phyloP scores from a whole-genome alignment of 2,113 vertebrate species.

The Dromiciops gliroides region DNA sequence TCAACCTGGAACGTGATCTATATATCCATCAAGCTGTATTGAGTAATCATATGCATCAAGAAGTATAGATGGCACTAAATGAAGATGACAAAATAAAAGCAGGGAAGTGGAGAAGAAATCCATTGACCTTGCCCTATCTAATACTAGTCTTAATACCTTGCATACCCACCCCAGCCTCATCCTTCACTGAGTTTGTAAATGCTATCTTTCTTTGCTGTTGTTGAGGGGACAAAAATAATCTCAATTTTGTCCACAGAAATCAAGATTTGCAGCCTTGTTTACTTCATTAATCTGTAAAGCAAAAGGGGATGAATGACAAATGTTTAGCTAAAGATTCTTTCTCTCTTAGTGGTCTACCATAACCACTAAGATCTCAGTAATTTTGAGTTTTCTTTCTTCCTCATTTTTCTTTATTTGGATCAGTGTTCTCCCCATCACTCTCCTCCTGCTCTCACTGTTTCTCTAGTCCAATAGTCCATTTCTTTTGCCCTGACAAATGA shows the following conservation, averaged over 20 bases:
- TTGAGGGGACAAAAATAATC: neutral
- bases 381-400: too few species aligned
- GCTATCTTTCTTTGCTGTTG: neutral
- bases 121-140: too few species aligned
- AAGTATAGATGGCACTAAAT: neutral
- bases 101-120: neutral
- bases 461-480: neutral
- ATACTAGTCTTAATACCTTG: neutral
- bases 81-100: neutral
- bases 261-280: neutral
- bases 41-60: neutral
- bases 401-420: neutral
- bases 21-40: neutral
- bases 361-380: rapidly evolving
- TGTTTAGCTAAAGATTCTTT: neutral
- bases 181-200: neutral
- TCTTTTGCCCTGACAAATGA: rapidly evolving
- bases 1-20: neutral
- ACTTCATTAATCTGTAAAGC: rapidly evolving
- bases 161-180: neutral
- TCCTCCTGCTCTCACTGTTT: rapidly evolving
- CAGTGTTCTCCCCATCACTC: rapidly evolving
- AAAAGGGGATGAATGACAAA: neutral
- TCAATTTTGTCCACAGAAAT: neutral
- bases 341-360: rapidly evolving